These are phyloP conservation scores for Globodera rostochiensis DNA, from an alignment of 1,140 invertebrate genomes.

Conservation along the genomic window DNA sequence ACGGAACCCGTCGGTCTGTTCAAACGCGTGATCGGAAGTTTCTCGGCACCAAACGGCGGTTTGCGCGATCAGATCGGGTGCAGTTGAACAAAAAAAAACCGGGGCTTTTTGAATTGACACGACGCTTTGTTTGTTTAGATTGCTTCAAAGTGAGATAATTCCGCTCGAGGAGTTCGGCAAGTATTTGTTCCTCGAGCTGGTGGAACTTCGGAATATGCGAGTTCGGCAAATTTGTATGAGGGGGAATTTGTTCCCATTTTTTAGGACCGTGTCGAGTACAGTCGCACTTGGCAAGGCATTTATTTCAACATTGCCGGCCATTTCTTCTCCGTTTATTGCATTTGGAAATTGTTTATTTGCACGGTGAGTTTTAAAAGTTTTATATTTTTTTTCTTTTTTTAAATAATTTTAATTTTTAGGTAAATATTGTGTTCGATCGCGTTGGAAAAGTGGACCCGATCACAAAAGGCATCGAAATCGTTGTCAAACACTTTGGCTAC, in stretches of 20 bases:
- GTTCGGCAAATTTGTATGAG: slow-evolving; percentile 46
- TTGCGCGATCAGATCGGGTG: slow-evolving; percentile 54
- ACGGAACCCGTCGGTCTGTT: slow-evolving; percentile 47
- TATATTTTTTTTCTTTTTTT: background rate
- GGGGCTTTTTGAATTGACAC: background rate
- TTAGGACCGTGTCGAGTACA: slow-evolving; percentile 82
- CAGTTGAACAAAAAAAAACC: background rate
- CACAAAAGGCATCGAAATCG: slow-evolving; percentile 92
- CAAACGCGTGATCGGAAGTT: slow-evolving; percentile 54
- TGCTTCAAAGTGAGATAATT: slow-evolving; percentile 82
- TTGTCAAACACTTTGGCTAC: slow-evolving; percentile 93
- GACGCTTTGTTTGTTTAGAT: slow-evolving; percentile 68
- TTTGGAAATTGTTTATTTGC: slow-evolving; percentile 99
- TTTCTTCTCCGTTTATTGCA: slow-evolving; percentile 96
- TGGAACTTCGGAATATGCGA: slow-evolving; percentile 88
- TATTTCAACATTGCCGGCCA: slow-evolving; percentile 99
- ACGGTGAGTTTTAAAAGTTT: slow-evolving; percentile 21
- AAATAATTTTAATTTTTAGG: slow-evolving; percentile 66
- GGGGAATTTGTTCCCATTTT: slow-evolving; percentile 31
- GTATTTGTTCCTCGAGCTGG: slow-evolving; percentile 91
- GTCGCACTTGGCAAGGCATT: slow-evolving; percentile 92
- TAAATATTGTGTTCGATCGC: slow-evolving; percentile 95
- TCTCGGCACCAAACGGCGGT: slow-evolving; percentile 31
- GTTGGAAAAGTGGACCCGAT: slow-evolving; percentile 98
- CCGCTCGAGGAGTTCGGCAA: slow-evolving; percentile 86